phyloP scores from a whole-genome alignment of 2,888 invertebrate genomes.

The Cephus spinipes region DNA sequence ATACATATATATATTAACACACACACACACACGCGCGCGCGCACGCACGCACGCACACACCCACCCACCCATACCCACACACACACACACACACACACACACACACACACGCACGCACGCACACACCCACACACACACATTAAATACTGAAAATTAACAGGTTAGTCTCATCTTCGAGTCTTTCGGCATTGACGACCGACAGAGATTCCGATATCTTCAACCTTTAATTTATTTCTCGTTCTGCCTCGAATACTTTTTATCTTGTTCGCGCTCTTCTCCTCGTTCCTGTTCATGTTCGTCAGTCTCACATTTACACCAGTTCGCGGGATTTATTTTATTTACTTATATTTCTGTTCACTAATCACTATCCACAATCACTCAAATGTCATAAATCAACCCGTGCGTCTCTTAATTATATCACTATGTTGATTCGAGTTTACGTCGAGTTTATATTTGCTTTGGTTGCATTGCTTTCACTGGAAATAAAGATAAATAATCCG shows the following conservation, averaged over 20 bases:
- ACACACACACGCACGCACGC: no score
- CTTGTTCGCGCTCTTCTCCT: background rate
- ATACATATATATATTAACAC: no score
- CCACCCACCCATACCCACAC: no score
- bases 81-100: no score
- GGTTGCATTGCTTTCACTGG: slow-evolving; percentile 57
- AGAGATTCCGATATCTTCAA: background rate
- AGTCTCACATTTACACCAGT: no score
- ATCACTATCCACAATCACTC: background rate
- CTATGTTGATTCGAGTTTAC: slow-evolving; percentile 45
- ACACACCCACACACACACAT: no score
- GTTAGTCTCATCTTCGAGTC: no score
- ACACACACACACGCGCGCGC: no score
- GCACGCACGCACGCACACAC: no score
- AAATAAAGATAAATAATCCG: background rate
- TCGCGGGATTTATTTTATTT: no score
- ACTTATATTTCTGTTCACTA: background rate
- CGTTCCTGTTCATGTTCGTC: background rate
- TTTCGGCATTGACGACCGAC: no score
- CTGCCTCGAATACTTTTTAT: background rate
- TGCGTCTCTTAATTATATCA: background rate
- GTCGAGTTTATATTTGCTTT: slow-evolving; percentile 39
- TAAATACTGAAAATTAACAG: slow-evolving; percentile 12
- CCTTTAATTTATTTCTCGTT: background rate
- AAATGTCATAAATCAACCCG: background rate